A percentile compares a stretch with the other conserved stretches of the same genome.
These are phyloP conservation scores for Shargacucullia verbasci DNA, from an alignment of 2,888 invertebrate species.

Conservation along the genomic window DNA sequence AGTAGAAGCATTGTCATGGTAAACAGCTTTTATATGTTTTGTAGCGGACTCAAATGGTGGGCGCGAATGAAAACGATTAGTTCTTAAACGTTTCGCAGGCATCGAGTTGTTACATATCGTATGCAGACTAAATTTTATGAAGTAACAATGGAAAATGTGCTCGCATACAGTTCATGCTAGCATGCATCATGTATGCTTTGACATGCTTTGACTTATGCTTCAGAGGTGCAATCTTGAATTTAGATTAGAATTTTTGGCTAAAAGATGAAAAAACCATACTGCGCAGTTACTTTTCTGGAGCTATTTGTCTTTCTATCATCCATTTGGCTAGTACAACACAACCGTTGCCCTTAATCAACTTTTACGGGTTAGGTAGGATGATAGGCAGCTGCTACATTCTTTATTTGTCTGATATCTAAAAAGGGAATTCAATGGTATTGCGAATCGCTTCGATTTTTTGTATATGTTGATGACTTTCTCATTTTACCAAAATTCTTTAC, in stretches of 20 bases:
- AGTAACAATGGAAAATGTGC: background rate
- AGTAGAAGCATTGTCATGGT: constrained; percentile 32
- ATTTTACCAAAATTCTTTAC: too few species aligned
- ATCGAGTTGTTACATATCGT: background rate
- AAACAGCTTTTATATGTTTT: constrained; percentile 8
- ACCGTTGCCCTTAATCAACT: constrained; percentile 20
- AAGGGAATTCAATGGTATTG: too few species aligned
- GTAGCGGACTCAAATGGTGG: background rate
- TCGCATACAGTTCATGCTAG: background rate
- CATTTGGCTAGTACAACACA: constrained; percentile 16
- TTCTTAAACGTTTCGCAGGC: background rate
- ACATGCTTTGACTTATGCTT: background rate
- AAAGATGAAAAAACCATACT: constrained; percentile 24
- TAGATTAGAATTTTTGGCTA: constrained; percentile 4
- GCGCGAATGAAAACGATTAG: constrained; percentile 1
- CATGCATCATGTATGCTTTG: background rate
- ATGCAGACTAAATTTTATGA: background rate
- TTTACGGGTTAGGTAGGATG: constrained; percentile 24
- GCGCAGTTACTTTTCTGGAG: constrained; percentile 21
- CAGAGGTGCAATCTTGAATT: constrained; percentile 8
- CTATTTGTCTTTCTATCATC: constrained; percentile 11
- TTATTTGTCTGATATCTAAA: background rate
- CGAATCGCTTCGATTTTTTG: too few species aligned
- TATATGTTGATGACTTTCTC: too few species aligned
- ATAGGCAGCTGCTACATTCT: background rate